Conservation (phyloP, 2,113 vertebrate genomes). For the Phalacrocorax brasilianus region DNA sequence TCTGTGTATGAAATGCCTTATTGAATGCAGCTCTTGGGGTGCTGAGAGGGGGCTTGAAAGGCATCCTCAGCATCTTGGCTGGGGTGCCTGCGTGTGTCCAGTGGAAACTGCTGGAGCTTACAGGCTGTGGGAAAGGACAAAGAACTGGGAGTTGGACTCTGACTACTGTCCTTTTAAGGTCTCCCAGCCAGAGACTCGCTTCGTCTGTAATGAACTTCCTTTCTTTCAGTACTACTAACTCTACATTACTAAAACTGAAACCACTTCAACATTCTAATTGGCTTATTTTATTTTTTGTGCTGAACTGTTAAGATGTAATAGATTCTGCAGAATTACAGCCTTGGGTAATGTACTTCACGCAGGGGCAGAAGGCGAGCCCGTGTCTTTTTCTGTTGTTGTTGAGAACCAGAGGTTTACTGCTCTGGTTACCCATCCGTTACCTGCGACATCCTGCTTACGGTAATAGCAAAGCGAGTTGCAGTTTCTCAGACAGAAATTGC, state of each 20-base stretch:
- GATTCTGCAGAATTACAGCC: background rate
- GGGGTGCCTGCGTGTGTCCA: background rate
- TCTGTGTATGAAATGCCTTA: background rate
- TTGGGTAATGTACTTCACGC: background rate
- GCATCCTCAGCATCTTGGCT: background rate
- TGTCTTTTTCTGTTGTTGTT: background rate
- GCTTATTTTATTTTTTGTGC: background rate
- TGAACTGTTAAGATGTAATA: background rate
- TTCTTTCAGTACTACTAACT: background rate
- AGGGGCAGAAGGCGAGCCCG: background rate
- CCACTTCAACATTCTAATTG: background rate
- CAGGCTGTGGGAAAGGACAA: background rate
- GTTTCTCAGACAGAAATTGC: background rate
- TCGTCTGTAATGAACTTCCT: background rate
- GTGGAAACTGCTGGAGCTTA: background rate
- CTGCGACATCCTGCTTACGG: rapidly evolving
- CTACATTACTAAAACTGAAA: background rate
- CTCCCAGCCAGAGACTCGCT: background rate
- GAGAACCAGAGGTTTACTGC: background rate
- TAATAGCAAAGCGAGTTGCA: background rate
- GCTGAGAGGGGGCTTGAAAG: rapidly evolving
- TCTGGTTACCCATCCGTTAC: background rate
- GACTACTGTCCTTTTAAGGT: background rate
- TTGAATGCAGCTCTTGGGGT: background rate
- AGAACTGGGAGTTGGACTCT: background rate